Base-by-base conservation (phyloP, 2,888 invertebrate genomes). In the Eupithecia dodoneata region DNA sequence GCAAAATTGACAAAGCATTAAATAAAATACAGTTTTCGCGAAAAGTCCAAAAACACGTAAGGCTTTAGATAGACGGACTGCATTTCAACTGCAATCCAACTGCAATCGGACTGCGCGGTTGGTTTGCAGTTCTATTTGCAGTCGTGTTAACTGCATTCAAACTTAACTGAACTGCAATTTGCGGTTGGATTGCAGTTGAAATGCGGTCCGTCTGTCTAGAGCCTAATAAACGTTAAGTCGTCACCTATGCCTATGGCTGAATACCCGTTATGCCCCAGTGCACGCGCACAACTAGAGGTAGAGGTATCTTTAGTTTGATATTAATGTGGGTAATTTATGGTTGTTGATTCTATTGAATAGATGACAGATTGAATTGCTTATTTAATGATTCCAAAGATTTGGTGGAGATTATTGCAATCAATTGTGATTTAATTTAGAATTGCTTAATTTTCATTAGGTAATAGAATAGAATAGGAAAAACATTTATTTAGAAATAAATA, bases 301-400 rank as follows among this genome's bases (percentile, higher is more conserved):
- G 30, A 30, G 30, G 30, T 30, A 30, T 18, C 52, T 59, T 9
- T 18, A 30, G 42, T 66, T 15, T 7, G 42, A 49, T 49, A 65
- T 49, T 75, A 75, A 73, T 73, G 49, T 71, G 42, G 18, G 66
- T 73, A 41, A 71, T 75, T 73, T 71, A 73, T 49, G 71, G 67
- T 71, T 75, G 71, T 75, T 74, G 18, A 65, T 71, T 73, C 49
- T 59, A 78, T 75, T 78, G 73, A 75, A 78, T 75, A 44, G 73
- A 73, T 73, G 75, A 75, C 66, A 73, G 72, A 75, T 78, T 73
- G 69, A 13, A 78, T 71, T 73, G 71, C 78, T 42, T 44, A n/a
- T 75, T 73, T 76, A 75, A 78, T 71, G 73, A 63, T 49, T 30
- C 59, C 67, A 44, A 66, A 71, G 70, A 78, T 78, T 75, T 75